Base-by-base conservation (phyloP, 53 echinoderm and acorn worm species). In the Zoroaster sp. region DNA sequence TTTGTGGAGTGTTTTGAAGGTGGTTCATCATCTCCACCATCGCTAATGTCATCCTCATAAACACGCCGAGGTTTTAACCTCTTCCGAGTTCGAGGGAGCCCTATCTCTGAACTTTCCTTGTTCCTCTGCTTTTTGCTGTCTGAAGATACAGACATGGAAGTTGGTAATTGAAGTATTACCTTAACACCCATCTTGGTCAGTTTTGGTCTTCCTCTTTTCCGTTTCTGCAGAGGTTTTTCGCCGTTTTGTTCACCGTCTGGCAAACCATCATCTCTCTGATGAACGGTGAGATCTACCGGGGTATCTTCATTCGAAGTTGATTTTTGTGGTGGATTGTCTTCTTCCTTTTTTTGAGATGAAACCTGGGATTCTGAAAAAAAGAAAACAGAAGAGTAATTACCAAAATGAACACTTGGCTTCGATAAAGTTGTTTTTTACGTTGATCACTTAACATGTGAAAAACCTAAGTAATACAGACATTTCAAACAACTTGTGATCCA, bases 141-240 rank as follows among this genome's bases (percentile, higher is more conserved):
- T 25, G 63, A 1, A 11, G 11, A 3, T 11, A 59, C 23, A 59
- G 63, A 59, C 28, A 59, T 25, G 28, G 21, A 21, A 8, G 21
- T 21, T 20, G 54, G 54, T 8, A 54, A 54, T 54, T 54, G 21
- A 54, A 20, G 54, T 20, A 21, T 21, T 1, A 8, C 6, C 67
- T 38, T 35, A 1, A 53, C 10, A 12, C 12, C 33, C 4, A 30
- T 10, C 30, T 11, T 28, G 23, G 17, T 39, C 5, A 42, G 67
- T 28, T 32, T 66, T 25, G 81, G 81, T 5, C 81, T 66, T 15
- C 66, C 66, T 55, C 66, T 23, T 13, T 81, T 81, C 31, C 81
- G 67, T 67, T 67, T 66, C 30, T 81, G 81, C 37, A 40, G 66
- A 39, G 20, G 10, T 36, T 53, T 21, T 78, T 78, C 38, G 23